A percentile compares a stretch with the other conserved stretches of the same genome.
Evolutionary conservation across 2,797 vertebrate species (phyloP).

Genomic region (Gymnocypris eckloni): DNA sequence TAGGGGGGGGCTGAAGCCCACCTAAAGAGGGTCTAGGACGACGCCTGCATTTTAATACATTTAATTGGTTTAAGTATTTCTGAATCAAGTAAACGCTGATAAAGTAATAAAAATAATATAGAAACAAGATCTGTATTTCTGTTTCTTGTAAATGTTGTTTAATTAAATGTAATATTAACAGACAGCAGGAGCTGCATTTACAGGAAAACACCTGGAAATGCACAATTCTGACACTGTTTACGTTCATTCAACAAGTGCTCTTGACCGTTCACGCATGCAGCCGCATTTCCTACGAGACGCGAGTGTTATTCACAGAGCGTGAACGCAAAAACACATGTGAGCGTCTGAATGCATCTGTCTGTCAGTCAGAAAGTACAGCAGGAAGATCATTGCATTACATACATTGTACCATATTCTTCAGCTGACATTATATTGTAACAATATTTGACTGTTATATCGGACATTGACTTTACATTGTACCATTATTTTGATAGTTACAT

Average conservation of each 20-base stretch:
- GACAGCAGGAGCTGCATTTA: background rate
- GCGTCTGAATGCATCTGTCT: background rate
- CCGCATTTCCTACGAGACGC: conserved; percentile 13
- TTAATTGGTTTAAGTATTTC: background rate
- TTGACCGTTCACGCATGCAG: background rate
- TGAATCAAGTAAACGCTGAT: background rate
- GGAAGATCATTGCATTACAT: background rate
- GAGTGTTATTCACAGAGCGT: background rate
- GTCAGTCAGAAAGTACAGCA: background rate
- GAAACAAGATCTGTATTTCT: background rate
- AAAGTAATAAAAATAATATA: background rate
- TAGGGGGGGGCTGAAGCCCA: no score
- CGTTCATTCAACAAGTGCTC: no score
- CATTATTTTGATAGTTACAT: background rate
- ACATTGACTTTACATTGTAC: background rate
- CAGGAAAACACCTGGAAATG: background rate
- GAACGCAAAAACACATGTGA: background rate
- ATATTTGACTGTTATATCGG: background rate
- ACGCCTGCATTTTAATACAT: background rate
- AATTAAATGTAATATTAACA: background rate
- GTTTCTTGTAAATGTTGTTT: background rate
- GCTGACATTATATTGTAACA: background rate
- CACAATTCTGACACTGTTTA: background rate
- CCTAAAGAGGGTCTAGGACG: no score
- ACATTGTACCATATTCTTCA: background rate